Evolutionary conservation across 2,888 invertebrate species (phyloP), one percentile per base, ranked within the genome.

Genomic region (Ophraella communa): DNA sequence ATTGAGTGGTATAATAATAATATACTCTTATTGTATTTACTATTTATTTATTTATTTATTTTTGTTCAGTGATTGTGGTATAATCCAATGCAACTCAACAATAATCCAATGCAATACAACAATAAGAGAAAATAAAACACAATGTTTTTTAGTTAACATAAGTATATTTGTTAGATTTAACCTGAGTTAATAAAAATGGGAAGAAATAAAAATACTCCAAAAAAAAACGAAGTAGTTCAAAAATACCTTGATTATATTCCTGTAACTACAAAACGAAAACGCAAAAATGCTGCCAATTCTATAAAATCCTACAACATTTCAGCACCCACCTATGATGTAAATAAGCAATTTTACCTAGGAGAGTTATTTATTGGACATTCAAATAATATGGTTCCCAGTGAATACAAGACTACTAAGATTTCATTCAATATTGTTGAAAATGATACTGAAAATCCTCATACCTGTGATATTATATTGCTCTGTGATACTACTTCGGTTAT

Each of bases 331-430:
- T n/a, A n/a, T 17, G 66, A 74, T 14, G 17, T 60, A 8, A 64
- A 71, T 18, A 71, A 65, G 49, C 49, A 71, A 35, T 74, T 67
- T 65, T 66, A 70, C 65, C 56, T 75, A 45, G 80, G 79, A 14
- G 72, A 76, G 55, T 51, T 80, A 33, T 59, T 68, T 39, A 59
- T 80, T 59, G 80, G 81, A 4, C 69, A 59, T 24, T 77, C 77
- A 27, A 71, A 65, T 60, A 79, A 78, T 66, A 58, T 72, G 51
- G 64, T 79, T 23, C 80, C 81, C 5, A 63, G 69, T 8, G 59
- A 65, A 17, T 78, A 76, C 71, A 59, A 62, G 17, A 67, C 66
- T 21, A 78, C 78, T 64, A 77, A 70, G 66, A 68, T 77, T 17
- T 63, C 66, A 39, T 72, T 75, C 59, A 66, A 71, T 49, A 21